Conservation (phyloP, 2,888 invertebrate species). For the Iphiclides podalirius region DNA sequence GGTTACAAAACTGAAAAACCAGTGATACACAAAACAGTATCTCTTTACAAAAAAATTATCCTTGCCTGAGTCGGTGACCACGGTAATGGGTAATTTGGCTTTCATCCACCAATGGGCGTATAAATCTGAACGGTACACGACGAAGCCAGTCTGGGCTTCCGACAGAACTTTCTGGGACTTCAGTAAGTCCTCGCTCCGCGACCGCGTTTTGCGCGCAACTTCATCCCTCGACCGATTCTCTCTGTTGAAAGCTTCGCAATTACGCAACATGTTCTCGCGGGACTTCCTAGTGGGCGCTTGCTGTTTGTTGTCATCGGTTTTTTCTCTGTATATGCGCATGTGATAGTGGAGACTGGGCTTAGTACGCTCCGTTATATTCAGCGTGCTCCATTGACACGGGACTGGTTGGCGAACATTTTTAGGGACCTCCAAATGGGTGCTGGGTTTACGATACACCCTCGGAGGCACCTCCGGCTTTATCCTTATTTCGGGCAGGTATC, state of each 20-base stretch:
- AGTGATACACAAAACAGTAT: slow-evolving; percentile 77
- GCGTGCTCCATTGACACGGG: slow-evolving; percentile 71
- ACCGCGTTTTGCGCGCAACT: slow-evolving; percentile 55
- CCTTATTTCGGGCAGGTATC: slow-evolving; percentile 65
- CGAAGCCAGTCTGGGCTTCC: slow-evolving; percentile 65
- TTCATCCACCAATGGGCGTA: slow-evolving; percentile 97
- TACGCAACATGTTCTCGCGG: slow-evolving; percentile 53
- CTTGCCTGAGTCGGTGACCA: slow-evolving; percentile 81
- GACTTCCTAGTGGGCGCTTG: slow-evolving; percentile 43
- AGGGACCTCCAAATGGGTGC: slow-evolving; percentile 67
- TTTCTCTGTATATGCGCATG: slow-evolving; percentile 72
- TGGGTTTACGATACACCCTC: slow-evolving; percentile 67
- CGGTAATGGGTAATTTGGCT: slow-evolving; percentile 86
- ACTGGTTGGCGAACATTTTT: slow-evolving; percentile 68
- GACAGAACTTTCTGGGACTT: slow-evolving; percentile 66
- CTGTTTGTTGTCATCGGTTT: slow-evolving; percentile 42
- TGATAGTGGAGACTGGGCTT: slow-evolving; percentile 76
- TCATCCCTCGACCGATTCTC: slow-evolving; percentile 42
- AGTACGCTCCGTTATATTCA: slow-evolving; percentile 68
- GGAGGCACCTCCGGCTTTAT: slow-evolving; percentile 71
- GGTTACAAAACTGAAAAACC: slow-evolving; percentile 77
- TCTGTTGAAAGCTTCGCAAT: slow-evolving; percentile 55
- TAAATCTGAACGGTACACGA: slow-evolving; percentile 89
- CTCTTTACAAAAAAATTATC: slow-evolving; percentile 79
- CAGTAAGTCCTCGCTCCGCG: slow-evolving; percentile 71